Conservation (phyloP, 1,140 invertebrate genomes). For the Neomicropteryx cornuta region DNA sequence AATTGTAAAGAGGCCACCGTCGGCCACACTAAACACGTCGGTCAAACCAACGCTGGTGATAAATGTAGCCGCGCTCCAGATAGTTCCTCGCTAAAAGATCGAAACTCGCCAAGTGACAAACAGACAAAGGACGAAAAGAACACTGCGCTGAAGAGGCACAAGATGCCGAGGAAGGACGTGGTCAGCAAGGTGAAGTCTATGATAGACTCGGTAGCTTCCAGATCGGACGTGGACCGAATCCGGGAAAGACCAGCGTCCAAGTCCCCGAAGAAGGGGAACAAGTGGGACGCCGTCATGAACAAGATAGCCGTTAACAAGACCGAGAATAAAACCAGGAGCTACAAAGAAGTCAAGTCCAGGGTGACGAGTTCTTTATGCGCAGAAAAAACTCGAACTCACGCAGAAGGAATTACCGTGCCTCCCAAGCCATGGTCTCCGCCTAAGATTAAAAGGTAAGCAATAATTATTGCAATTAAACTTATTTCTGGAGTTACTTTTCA, state of each 20-base stretch:
- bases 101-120: too few species aligned
- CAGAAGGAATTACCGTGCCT: slow-evolving; percentile 10
- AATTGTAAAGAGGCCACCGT: too few species aligned
- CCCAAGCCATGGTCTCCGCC: slow-evolving; percentile 29
- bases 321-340: slow-evolving; percentile 55
- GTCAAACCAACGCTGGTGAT: too few species aligned
- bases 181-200: slow-evolving; percentile 63
- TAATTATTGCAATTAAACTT: too few species aligned
- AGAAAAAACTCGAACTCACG: slow-evolving; percentile 7
- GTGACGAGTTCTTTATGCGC: slow-evolving; percentile 41
- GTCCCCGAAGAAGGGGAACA: slow-evolving; percentile 37
- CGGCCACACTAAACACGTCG: too few species aligned
- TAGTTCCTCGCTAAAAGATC: too few species aligned
- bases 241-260: slow-evolving; percentile 30
- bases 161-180: slow-evolving; percentile 64
- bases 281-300: slow-evolving; percentile 72
- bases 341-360: slow-evolving; percentile 74
- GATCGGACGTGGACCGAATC: slow-evolving; percentile 34
- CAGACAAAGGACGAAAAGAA: slow-evolving; percentile 41
- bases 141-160: slow-evolving; percentile 53
- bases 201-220: slow-evolving; percentile 37
- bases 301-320: slow-evolving; percentile 64
- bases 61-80: too few species aligned
- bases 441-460: slow-evolving; percentile 36
- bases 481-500: too few species aligned